phyloP scores from a whole-genome alignment of 2,797 vertebrate genomes.

The Etheostoma perlongum region DNA sequence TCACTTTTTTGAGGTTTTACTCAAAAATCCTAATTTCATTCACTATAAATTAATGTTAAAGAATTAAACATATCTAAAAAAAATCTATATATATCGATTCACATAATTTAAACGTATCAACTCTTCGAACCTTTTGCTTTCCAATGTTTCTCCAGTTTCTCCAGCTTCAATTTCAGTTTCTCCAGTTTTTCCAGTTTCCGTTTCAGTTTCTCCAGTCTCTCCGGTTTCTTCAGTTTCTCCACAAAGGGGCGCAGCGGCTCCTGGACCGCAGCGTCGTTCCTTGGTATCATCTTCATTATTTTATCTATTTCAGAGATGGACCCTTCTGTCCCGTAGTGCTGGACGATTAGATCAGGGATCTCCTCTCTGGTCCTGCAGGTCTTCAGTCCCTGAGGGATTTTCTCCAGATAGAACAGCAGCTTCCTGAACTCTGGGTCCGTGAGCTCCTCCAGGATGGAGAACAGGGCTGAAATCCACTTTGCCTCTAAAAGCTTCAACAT shows the following conservation, averaged over 20 bases:
- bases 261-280: neutral
- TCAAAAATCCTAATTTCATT: too few relatives aligned
- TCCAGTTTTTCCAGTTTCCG: too few relatives aligned
- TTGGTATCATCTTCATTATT: slow-evolving; percentile 3
- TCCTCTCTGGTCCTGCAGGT: rapidly evolving
- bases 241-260: neutral
- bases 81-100: too few relatives aligned
- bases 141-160: neutral
- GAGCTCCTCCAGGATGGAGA: slow-evolving; percentile 5
- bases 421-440: rapidly evolving
- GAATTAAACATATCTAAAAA: too few relatives aligned
- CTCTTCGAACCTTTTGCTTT: neutral
- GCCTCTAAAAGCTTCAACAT: neutral
- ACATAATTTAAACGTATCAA: neutral
- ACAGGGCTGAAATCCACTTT: neutral
- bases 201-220: too few relatives aligned
- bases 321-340: neutral
- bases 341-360: neutral
- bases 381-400: neutral
- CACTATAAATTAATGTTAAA: too few relatives aligned
- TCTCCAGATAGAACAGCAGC: neutral
- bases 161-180: too few relatives aligned
- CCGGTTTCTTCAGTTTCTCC: neutral
- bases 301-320: neutral
- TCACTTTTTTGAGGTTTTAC: too few relatives aligned